Base-by-base conservation (phyloP, 2,113 vertebrate species). In the Vulpes lagopus region DNA sequence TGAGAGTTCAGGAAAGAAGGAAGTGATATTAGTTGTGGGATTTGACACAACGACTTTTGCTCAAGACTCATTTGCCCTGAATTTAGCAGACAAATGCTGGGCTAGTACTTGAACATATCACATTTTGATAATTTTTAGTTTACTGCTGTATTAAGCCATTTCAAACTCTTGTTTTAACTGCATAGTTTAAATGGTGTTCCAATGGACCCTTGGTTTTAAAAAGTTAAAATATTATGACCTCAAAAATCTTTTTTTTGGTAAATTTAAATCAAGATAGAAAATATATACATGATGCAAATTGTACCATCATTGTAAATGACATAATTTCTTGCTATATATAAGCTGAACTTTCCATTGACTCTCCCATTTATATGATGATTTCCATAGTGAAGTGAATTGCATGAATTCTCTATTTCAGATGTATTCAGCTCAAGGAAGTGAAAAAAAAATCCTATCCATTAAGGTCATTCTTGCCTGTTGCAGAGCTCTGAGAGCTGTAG, bases 401-500 rank as follows among this genome's bases (percentile, higher is more conserved):
- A 81, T 96, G 51, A 78, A 91, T 96, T 91, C 81, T 10, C 35
- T 92, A 90, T 95, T 91, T 95, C 65, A 95, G 53, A 95, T 73
- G 38, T 20, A 95, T 94, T 98, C 55, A 96, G 19, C 76, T 91
- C 5, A 78, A 95, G 71, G 92, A 97, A 85, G 43, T 81, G 53
- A 22, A n/a, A 81, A 81, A 88, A 89, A 69, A 82, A 84, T 43
- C 15, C 11, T 96, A 78, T 89, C 91, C 86, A 95, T 73, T 96
- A 69, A 92, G 85, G 81, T 89, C 76, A 91, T 87, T 88, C 64
- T 60, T 84, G 49, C 23, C 71, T 96, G 4, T 62, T 85, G 8
- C 92, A 97, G 85, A 97, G 65, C 88, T 97, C 93, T 98, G 98
- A 97, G 96, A 97, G 73, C 95, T 98, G 1, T 14, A 38, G 65